Conservation (phyloP, 2,888 invertebrate genomes). For the Rhopalosiphum nymphaeae region DNA sequence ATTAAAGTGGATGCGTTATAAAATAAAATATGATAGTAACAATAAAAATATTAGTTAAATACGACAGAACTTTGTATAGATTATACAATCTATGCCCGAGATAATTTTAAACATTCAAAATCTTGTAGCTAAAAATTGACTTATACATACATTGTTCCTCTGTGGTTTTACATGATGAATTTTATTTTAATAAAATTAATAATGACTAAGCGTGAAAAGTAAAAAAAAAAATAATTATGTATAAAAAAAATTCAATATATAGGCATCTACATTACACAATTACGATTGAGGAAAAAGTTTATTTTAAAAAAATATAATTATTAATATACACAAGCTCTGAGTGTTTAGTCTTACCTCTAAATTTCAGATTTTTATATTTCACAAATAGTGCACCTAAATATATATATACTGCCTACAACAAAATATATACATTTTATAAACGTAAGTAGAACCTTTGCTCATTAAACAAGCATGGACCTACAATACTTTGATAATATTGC, state of each 20-base stretch:
- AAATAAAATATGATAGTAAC: neutral
- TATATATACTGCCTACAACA: neutral
- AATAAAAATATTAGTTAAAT: constrained; percentile 1
- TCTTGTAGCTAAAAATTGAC: neutral
- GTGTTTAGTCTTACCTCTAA: neutral
- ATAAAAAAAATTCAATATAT: neutral
- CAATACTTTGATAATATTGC: neutral
- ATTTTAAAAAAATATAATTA: neutral
- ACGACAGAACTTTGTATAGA: neutral
- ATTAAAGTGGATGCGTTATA: neutral
- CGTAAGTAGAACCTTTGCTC: neutral
- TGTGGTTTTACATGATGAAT: neutral
- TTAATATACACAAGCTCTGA: neutral
- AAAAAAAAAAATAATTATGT: neutral
- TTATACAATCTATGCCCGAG: neutral
- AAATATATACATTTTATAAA: neutral
- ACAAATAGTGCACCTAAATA: neutral
- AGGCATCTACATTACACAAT: neutral
- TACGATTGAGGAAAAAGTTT: neutral
- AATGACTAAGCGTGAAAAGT: neutral
- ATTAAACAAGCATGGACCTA: neutral
- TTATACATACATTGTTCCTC: neutral
- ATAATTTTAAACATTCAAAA: neutral
- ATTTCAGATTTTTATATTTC: neutral
- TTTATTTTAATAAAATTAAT: neutral